These are phyloP conservation scores for Falco concolor DNA, from an alignment of 2,797 vertebrate genomes.

Conservation along the genomic window DNA sequence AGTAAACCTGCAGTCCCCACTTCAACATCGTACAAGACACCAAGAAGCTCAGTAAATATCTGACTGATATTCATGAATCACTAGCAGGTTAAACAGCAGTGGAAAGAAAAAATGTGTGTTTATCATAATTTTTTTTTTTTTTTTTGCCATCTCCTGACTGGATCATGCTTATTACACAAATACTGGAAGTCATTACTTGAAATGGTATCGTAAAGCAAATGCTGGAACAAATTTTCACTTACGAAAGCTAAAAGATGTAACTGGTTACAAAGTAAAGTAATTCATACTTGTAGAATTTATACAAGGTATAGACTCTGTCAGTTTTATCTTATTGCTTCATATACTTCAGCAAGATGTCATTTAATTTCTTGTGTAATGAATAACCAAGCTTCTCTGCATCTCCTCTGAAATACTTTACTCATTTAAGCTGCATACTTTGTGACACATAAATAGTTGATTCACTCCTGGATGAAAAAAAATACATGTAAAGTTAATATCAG, in stretches of 20 bases:
- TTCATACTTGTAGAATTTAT: constrained; percentile 20
- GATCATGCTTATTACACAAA: neutral
- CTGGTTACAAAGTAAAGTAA: neutral
- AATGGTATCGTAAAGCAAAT: neutral
- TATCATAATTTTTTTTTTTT: neutral
- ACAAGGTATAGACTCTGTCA: neutral
- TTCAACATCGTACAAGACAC: neutral
- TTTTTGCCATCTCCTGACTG: neutral
- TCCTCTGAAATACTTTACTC: neutral
- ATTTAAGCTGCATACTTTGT: neutral
- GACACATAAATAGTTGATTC: neutral
- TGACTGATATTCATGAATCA: neutral
- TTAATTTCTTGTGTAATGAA: constrained; percentile 19
- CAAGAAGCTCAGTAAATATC: neutral
- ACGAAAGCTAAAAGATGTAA: neutral
- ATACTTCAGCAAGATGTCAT: constrained; percentile 5
- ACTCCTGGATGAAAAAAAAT: neutral
- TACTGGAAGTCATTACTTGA: neutral
- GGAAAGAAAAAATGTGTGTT: neutral
- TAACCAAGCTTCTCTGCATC: neutral
- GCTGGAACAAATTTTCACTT: neutral
- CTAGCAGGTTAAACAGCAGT: neutral
- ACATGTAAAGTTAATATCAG: neutral
- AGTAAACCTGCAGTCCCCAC: neutral
- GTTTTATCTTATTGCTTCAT: constrained; percentile 45